Conservation (phyloP, 1,140 invertebrate genomes). For the Drosophila setifemur region DNA sequence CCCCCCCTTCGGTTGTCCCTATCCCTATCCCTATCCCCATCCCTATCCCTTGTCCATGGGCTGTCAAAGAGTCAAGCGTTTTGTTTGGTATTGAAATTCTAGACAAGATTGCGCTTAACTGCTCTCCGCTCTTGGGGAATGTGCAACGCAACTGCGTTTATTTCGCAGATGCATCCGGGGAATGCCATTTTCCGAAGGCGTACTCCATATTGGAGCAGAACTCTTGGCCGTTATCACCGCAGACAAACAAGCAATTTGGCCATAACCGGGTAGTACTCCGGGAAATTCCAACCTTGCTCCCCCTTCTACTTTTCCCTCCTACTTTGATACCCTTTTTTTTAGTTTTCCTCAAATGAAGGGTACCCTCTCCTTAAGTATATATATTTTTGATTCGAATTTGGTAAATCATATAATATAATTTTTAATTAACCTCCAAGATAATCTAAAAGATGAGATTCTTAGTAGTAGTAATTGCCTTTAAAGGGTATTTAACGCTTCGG, state of each 20-base stretch:
- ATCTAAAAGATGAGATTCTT: too few relatives aligned
- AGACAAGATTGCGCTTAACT: slow-evolving; percentile 66
- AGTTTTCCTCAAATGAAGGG: too few relatives aligned
- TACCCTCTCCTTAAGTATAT: too few relatives aligned
- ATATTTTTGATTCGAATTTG: too few relatives aligned
- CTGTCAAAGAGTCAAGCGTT: slow-evolving; percentile 69
- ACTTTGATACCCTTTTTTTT: neutral
- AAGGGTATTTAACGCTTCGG: too few relatives aligned
- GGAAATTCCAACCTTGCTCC: neutral
- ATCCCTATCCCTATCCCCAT: neutral
- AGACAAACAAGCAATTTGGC: slow-evolving; percentile 27
- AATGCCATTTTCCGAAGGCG: slow-evolving; percentile 26
- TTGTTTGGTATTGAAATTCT: slow-evolving; percentile 73
- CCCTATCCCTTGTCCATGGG: neutral
- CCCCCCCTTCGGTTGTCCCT: neutral
- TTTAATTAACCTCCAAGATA: too few relatives aligned
- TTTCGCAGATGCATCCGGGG: slow-evolving; percentile 18
- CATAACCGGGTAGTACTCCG: slow-evolving; percentile 26
- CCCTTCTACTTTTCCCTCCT: neutral
- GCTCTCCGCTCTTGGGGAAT: slow-evolving; percentile 35
- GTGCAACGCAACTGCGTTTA: slow-evolving; percentile 6
- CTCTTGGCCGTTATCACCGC: slow-evolving; percentile 21
- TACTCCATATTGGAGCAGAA: neutral
- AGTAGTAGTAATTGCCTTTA: too few relatives aligned
- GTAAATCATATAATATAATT: too few relatives aligned